A percentile compares a stretch with the other conserved stretches of the same genome.
Conservation (phyloP, 2,888 invertebrate genomes). For the Diogma glabrata region DNA sequence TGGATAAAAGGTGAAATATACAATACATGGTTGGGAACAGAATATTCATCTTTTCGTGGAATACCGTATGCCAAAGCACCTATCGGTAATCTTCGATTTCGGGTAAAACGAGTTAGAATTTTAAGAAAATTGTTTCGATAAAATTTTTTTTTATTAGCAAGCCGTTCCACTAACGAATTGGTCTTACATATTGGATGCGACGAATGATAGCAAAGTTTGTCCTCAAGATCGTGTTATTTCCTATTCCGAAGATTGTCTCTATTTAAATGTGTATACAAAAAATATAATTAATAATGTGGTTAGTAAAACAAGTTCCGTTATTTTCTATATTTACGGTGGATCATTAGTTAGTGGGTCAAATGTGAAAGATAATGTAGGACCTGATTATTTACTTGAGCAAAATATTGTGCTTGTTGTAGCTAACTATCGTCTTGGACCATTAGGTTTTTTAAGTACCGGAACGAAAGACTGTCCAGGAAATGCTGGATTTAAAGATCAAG, state of each 20-base stretch:
- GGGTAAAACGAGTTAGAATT: too few relatives aligned
- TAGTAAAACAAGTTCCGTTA: slow-evolving; percentile 38
- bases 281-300: too few relatives aligned
- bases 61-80: slow-evolving; percentile 3
- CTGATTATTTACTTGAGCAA: slow-evolving; percentile 39
- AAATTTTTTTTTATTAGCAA: too few relatives aligned
- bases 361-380: slow-evolving; percentile 35
- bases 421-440: slow-evolving; percentile 44
- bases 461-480: slow-evolving; percentile 54
- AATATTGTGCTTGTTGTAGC: slow-evolving; percentile 52
- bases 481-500: slow-evolving; percentile 59
- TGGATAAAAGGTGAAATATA: too few relatives aligned
- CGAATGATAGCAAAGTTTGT: slow-evolving; percentile 44
- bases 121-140: too few relatives aligned
- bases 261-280: slow-evolving; percentile 43
- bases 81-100: neutral
- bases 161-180: too few relatives aligned
- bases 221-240: too few relatives aligned
- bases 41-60: slow-evolving; percentile 2
- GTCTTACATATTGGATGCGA: slow-evolving; percentile 39
- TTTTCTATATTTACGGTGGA: slow-evolving; percentile 55
- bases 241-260: too few relatives aligned
- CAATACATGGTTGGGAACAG: neutral
- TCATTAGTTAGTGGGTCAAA: slow-evolving; percentile 47
- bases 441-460: slow-evolving; percentile 51